phyloP scores from a whole-genome alignment of 1,140 invertebrate genomes.

The Paraescarpia echinospica region DNA sequence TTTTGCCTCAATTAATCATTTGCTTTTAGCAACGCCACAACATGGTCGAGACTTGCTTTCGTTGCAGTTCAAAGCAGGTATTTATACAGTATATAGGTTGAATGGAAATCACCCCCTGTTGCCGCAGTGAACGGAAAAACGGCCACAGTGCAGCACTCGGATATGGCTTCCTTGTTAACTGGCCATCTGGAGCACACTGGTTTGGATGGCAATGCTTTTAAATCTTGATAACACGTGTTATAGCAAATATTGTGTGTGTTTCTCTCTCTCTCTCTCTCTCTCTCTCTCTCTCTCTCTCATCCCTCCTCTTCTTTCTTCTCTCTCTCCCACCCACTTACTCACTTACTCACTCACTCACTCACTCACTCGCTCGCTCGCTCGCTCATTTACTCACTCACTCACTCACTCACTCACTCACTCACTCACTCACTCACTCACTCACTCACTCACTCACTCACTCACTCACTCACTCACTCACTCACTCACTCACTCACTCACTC shows the following conservation, averaged over 20 bases:
- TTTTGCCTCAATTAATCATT: neutral
- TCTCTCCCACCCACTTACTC: neutral
- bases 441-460: slow-evolving; percentile 24
- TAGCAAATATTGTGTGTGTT: neutral
- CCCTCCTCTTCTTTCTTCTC: neutral
- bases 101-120: neutral
- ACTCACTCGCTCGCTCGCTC: slow-evolving; percentile 15
- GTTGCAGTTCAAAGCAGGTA: neutral
- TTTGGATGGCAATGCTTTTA: no score
- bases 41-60: neutral
- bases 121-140: neutral
- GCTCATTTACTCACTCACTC: slow-evolving; percentile 24
- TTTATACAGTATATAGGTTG: neutral
- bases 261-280: neutral
- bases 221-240: neutral
- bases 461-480: neutral
- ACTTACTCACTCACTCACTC: neutral
- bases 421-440: slow-evolving; percentile 25
- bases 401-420: slow-evolving; percentile 26
- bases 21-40: neutral
- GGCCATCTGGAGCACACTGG: neutral
- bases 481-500: slow-evolving; percentile 8
- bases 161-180: neutral
- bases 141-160: neutral
- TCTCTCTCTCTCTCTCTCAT: neutral